Evolutionary conservation across 1,140 invertebrate species (phyloP), one percentile per base, ranked within the genome.

Genomic region (Protaetia brevitarsis): DNA sequence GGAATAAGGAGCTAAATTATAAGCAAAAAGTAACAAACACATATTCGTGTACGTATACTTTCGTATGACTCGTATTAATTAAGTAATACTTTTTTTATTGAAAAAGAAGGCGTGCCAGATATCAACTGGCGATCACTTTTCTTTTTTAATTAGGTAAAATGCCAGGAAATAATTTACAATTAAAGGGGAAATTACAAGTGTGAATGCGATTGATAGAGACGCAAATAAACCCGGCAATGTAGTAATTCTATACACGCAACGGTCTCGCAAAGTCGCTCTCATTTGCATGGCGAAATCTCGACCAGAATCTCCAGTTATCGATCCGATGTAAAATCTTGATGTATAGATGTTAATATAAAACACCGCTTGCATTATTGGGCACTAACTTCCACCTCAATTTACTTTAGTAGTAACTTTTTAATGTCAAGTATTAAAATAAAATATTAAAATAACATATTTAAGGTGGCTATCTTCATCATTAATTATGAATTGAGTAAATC

Each of bases 111-210:
- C n/a, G n/a, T n/a, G n/a, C n/a, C n/a, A n/a, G n/a, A n/a, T n/a
- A n/a, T n/a, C n/a, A n/a, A n/a, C n/a, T n/a, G n/a, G n/a, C n/a
- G n/a, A n/a, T n/a, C n/a, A n/a, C n/a, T n/a, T n/a, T n/a, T n/a
- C n/a, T 45, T 45, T 45, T 45, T 45, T 45, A 45, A 45, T 45
- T 45, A 45, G 8, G 41, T 21, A 45, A 45, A 45, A 45, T 21
- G 16, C 13, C 23, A 21, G 8, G 3, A 21, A 4, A 45, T 19
- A 13, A 21, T 45, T 19, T 19, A 45, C 23, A 45, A 45, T 45
- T 45, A 45, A 13, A 21, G 3, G 3, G 41, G 41, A 13, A 13
- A 45, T 45, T 45, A 45, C 41, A 45, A 45, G 41, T 45, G 41
- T 19, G 41, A 45, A 45, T 45, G 41, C 41, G 23, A 5, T 45